Percentiles rank a stretch among this genome's conserved stretches.
phyloP scores from a whole-genome alignment of 2,797 vertebrate genomes.

The Macroramphosus scolopax region DNA sequence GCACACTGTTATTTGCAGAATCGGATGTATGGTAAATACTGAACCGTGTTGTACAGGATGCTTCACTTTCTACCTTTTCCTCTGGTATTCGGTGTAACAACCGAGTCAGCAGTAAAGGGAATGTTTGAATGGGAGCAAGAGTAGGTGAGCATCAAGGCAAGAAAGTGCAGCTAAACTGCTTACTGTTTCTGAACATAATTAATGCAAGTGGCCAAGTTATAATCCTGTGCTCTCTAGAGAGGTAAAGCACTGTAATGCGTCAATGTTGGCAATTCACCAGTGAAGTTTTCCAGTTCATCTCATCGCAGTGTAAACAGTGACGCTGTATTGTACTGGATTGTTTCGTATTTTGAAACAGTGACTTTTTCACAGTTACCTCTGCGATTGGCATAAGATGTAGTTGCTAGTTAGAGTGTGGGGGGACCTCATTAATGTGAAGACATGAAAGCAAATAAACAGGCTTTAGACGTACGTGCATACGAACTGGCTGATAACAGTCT shows the following conservation, averaged over 20 bases:
- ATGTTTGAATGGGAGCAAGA: conserved; percentile 36
- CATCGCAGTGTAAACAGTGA: conserved; percentile 34
- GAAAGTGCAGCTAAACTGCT: conserved; percentile 12
- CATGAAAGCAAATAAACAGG: background rate
- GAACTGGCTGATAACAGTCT: background rate
- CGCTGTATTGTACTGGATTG: conserved; percentile 19
- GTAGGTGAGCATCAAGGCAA: conserved; percentile 25
- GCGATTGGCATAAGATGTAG: too few relatives aligned
- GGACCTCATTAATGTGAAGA: conserved; percentile 17
- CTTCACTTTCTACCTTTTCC: conserved; percentile 18
- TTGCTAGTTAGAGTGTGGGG: conserved; percentile 27
- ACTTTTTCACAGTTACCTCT: too few relatives aligned
- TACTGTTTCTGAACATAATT: conserved; percentile 14
- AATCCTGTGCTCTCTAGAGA: conserved; percentile 4
- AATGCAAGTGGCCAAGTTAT: conserved; percentile 8
- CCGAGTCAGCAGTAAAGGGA: conserved; percentile 34
- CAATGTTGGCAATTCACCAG: conserved; percentile 48
- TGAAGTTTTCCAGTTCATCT: conserved; percentile 58
- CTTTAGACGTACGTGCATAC: background rate
- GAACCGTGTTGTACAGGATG: conserved; percentile 7
- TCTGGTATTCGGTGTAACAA: too few relatives aligned
- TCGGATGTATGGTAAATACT: conserved; percentile 13
- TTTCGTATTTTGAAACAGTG: conserved; percentile 15
- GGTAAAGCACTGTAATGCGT: conserved; percentile 44
- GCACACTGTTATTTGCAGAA: conserved; percentile 23